Conservation (phyloP, 1,140 invertebrate genomes). For the Cataglyphis hispanica region DNA sequence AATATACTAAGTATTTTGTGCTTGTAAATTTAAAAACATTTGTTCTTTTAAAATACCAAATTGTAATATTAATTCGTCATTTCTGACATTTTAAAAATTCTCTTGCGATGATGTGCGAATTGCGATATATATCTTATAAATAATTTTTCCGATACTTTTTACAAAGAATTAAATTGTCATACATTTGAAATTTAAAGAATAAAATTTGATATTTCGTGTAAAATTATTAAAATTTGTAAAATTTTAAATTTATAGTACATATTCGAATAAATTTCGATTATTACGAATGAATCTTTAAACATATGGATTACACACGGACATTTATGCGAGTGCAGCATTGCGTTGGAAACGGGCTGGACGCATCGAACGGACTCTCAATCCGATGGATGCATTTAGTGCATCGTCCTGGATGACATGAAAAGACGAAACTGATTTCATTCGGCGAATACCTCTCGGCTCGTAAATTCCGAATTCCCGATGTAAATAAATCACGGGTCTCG, state of each 20-base stretch:
- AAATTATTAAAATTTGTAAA: background rate
- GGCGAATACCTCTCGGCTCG: constrained; percentile 24
- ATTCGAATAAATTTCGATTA: constrained; percentile 27
- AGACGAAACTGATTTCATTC: constrained; percentile 55
- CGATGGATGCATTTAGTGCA: constrained; percentile 48
- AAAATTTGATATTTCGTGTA: background rate
- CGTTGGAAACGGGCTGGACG: background rate
- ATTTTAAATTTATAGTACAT: background rate
- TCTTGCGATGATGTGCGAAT: background rate
- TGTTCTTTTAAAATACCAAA: background rate
- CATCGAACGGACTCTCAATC: constrained; percentile 49
- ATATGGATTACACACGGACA: constrained; percentile 33
- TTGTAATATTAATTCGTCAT: background rate
- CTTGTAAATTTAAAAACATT: background rate
- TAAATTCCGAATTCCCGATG: constrained; percentile 42
- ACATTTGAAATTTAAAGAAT: background rate
- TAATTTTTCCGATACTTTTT: background rate
- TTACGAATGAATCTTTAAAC: constrained; percentile 31
- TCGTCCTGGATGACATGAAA: constrained; percentile 42
- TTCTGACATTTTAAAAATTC: background rate
- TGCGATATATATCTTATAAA: background rate
- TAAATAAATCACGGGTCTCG: constrained; percentile 38
- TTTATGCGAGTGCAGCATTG: constrained; percentile 16
- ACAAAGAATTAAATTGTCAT: background rate
- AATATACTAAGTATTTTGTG: background rate